A percentile compares a stretch with the other conserved stretches of the same genome.
These are phyloP conservation scores for Macheiramphus alcinus DNA, from an alignment of 2,113 vertebrate species.

Conservation along the genomic window DNA sequence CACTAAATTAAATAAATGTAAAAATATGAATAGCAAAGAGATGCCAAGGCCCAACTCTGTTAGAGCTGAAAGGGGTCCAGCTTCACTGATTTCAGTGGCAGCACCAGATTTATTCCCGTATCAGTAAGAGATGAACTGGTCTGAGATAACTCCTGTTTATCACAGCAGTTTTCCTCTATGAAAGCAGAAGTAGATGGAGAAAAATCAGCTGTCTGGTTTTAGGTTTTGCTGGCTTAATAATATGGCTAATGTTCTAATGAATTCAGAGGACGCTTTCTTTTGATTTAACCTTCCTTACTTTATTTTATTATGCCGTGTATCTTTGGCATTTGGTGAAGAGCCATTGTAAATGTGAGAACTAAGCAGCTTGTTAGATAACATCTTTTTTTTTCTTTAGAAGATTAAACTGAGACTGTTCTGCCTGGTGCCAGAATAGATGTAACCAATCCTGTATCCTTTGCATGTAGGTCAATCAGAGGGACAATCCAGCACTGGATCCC, in stretches of 20 bases:
- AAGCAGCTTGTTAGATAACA: conserved; percentile 49
- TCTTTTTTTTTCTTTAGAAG: conserved; percentile 31
- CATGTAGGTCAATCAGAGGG: conserved; percentile 87
- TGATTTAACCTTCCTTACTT: conserved; percentile 53
- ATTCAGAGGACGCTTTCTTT: conserved; percentile 32
- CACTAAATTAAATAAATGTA: neutral
- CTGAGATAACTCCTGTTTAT: conserved; percentile 40
- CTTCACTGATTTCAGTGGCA: neutral
- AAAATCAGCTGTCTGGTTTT: neutral
- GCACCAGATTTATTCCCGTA: neutral
- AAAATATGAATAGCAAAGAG: neutral
- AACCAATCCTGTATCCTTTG: conserved; percentile 75
- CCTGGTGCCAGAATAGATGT: conserved; percentile 70
- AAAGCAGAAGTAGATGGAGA: conserved; percentile 3
- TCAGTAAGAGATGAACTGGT: neutral
- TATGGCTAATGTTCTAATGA: conserved; percentile 18
- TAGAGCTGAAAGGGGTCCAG: neutral
- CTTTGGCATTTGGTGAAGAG: conserved; percentile 29
- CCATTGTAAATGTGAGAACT: conserved; percentile 40
- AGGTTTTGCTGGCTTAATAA: neutral
- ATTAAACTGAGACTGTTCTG: conserved; percentile 69
- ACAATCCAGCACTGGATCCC: conserved; percentile 91
- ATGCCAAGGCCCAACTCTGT: neutral
- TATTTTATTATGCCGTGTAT: conserved; percentile 44
- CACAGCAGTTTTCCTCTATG: neutral